Evolutionary conservation across 2,113 vertebrate genomes (phyloP).

Genomic region (Erpornis zantholeuca): DNA sequence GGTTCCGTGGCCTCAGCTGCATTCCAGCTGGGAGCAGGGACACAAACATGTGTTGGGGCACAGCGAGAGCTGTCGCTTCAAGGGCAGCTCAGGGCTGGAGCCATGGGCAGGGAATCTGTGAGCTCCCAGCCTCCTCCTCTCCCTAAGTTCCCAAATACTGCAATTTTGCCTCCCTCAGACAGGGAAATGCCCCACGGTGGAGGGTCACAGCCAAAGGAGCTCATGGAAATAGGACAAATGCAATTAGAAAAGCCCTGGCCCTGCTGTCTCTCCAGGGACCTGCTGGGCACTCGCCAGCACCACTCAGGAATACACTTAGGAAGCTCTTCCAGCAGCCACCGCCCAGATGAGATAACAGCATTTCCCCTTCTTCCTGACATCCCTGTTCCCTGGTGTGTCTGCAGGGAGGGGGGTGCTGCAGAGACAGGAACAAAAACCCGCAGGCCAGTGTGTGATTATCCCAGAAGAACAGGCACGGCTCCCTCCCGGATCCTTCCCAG

Average conservation of each 20-base stretch:
- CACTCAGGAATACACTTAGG: not conserved
- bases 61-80: not conserved
- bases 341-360: not conserved
- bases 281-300: not conserved
- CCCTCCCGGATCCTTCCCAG: not conserved
- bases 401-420: not conserved
- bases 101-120: not conserved
- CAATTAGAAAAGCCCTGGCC: not conserved
- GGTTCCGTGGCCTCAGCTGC: not conserved
- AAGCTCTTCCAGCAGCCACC: not conserved
- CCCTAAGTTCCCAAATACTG: not conserved
- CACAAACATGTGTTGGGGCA: not conserved
- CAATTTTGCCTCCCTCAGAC: not conserved
- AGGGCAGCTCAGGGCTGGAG: not conserved
- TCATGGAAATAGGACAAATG: not conserved
- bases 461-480: fast-evolving
- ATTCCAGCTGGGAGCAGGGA: not conserved
- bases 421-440: not conserved
- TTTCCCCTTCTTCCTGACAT: not conserved
- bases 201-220: not conserved
- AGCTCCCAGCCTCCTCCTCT: not conserved
- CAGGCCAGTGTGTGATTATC: fast-evolving
- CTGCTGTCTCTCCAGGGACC: not conserved
- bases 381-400: not conserved
- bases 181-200: not conserved